These are phyloP conservation scores for Crypturellus tataupa DNA, from an alignment of 2,797 vertebrate genomes.

Conservation along the genomic window DNA sequence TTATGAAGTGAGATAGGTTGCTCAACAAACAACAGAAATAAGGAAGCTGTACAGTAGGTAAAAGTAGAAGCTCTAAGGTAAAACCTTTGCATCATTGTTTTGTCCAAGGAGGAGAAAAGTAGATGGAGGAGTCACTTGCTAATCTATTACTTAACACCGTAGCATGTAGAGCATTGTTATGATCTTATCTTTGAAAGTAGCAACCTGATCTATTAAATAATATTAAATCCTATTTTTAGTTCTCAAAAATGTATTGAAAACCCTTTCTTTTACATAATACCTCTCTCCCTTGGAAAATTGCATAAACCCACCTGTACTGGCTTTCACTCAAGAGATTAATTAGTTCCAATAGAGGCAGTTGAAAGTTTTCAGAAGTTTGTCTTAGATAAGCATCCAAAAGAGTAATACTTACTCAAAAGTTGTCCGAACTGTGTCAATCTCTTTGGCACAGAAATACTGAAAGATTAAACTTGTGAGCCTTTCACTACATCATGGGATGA, in stretches of 20 bases:
- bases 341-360: not conserved
- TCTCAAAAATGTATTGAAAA: not conserved
- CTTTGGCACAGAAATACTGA: slow-evolving; percentile 20
- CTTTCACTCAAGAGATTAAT: slow-evolving; percentile 39
- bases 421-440: slow-evolving; percentile 24
- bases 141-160: not conserved
- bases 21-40: not conserved
- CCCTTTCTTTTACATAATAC: not conserved
- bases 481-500: slow-evolving; percentile 7
- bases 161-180: not conserved
- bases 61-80: not conserved
- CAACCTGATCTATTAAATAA: not conserved
- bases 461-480: slow-evolving; percentile 37
- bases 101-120: not conserved
- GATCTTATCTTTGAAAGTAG: not conserved
- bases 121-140: not conserved
- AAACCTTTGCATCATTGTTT: not conserved
- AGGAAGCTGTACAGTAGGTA: not conserved
- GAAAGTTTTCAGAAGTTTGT: not conserved
- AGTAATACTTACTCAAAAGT: slow-evolving; percentile 17
- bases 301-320: not conserved
- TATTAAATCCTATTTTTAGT: not conserved
- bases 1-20: not conserved
- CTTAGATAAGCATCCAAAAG: slow-evolving; percentile 37
- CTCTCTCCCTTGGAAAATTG: not conserved